A percentile compares a stretch with the other conserved stretches of the same genome.
Conservation (phyloP, 2,888 invertebrate species). For the Archips crataeganus region DNA sequence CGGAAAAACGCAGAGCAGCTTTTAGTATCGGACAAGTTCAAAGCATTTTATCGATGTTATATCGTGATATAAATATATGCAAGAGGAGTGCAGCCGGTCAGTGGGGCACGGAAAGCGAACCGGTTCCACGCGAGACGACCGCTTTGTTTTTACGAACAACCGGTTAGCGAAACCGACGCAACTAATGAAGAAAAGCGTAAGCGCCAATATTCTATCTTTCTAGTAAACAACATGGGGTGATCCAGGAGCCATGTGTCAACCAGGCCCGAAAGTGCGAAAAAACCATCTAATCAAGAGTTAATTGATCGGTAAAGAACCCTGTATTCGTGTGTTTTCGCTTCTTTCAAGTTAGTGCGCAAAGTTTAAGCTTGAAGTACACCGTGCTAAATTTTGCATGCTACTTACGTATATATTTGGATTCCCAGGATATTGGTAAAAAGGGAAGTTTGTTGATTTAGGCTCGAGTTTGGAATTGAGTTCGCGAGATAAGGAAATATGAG, state of each 20-base stretch:
- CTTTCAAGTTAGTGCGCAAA: neutral
- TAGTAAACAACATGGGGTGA: no score
- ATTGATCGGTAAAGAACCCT: no score
- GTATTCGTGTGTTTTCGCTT: no score
- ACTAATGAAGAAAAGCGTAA: neutral
- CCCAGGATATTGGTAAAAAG: neutral
- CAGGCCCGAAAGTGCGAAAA: no score
- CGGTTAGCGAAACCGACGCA: conserved; percentile 10
- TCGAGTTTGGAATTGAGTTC: neutral
- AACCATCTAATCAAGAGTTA: no score
- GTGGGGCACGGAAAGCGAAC: conserved; percentile 53
- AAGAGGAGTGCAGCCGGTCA: conserved; percentile 50
- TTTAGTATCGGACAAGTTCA: neutral
- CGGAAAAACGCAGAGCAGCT: neutral
- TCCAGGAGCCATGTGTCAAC: no score
- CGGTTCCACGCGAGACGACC: conserved; percentile 9
- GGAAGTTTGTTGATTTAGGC: conserved; percentile 5
- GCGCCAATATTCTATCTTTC: neutral
- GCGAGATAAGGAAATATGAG: neutral
- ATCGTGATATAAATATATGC: conserved; percentile 20
- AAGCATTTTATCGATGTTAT: neutral
- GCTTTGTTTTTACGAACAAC: conserved; percentile 11
- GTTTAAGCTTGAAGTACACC: neutral
- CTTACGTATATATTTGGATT: neutral
- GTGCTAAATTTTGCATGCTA: neutral